Evolutionary conservation across 1,140 invertebrate species (phyloP).

Genomic region (Paraescarpia echinospica): DNA sequence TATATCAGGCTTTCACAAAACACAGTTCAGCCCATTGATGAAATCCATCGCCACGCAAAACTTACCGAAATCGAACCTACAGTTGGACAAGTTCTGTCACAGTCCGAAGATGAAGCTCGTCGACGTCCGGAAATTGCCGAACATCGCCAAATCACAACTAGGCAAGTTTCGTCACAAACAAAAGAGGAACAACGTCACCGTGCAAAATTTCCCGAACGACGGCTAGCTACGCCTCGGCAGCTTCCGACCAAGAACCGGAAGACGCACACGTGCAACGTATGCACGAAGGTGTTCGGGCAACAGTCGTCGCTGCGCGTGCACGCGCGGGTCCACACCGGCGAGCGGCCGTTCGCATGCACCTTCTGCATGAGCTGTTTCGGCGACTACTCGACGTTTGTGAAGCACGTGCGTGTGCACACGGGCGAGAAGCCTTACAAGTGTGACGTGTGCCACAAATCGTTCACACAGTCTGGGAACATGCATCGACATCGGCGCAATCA

Average conservation of each 20-base stretch:
- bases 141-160: background rate
- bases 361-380: background rate
- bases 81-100: background rate
- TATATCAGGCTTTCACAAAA: background rate
- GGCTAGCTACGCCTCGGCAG: background rate
- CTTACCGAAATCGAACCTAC: background rate
- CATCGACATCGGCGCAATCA: background rate
- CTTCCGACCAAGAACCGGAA: background rate
- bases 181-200: background rate
- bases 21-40: background rate
- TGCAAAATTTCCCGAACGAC: background rate
- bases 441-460: background rate
- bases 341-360: background rate
- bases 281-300: background rate
- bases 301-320: background rate
- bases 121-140: background rate
- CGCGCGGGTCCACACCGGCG: background rate
- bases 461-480: background rate
- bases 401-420: background rate
- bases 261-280: background rate
- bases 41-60: background rate
- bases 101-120: background rate
- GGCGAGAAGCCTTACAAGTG: background rate
- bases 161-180: background rate
- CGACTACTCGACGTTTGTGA: background rate